phyloP scores from a whole-genome alignment of 2,888 invertebrate genomes.

The Torymus aiolomorphi region DNA sequence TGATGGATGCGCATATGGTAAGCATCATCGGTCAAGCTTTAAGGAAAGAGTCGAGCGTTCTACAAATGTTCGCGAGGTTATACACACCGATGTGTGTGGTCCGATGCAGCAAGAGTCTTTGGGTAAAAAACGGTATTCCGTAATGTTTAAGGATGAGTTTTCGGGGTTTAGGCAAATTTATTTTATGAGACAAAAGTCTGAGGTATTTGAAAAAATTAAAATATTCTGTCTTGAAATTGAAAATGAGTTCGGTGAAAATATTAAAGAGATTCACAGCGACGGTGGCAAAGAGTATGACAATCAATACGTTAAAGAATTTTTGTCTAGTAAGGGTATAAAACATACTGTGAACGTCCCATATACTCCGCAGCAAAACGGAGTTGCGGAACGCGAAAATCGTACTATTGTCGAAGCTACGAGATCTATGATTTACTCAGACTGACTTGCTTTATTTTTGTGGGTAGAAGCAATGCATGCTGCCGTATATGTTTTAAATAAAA shows the following conservation, averaged over 20 bases:
- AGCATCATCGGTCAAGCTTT: conserved; percentile 20
- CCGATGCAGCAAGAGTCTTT: conserved; percentile 7
- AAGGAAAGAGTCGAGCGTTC: conserved; percentile 12
- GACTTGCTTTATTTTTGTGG: conserved; percentile 53
- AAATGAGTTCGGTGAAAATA: conserved; percentile 55
- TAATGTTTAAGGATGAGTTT: conserved; percentile 37
- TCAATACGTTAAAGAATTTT: not conserved
- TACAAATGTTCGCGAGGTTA: not conserved
- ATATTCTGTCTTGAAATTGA: conserved; percentile 41
- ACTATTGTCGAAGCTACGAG: conserved; percentile 53
- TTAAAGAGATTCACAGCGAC: conserved; percentile 59
- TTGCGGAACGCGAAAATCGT: no score
- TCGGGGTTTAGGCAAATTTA: conserved; percentile 15
- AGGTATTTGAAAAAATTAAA: conserved; percentile 46
- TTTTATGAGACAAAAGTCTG: conserved; percentile 7
- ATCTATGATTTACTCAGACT: conserved; percentile 55
- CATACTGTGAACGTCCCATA: conserved; percentile 53
- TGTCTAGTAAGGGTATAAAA: conserved; percentile 55
- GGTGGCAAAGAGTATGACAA: conserved; percentile 60
- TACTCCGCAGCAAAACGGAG: conserved; percentile 54
- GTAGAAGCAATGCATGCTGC: conserved; percentile 53
- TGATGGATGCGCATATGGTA: conserved; percentile 30
- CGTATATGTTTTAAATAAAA: no score
- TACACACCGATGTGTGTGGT: not conserved
- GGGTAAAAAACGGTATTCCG: conserved; percentile 1